Evolutionary conservation across 1,140 invertebrate species (phyloP).

Genomic region (Lordiphosa collinella): DNA sequence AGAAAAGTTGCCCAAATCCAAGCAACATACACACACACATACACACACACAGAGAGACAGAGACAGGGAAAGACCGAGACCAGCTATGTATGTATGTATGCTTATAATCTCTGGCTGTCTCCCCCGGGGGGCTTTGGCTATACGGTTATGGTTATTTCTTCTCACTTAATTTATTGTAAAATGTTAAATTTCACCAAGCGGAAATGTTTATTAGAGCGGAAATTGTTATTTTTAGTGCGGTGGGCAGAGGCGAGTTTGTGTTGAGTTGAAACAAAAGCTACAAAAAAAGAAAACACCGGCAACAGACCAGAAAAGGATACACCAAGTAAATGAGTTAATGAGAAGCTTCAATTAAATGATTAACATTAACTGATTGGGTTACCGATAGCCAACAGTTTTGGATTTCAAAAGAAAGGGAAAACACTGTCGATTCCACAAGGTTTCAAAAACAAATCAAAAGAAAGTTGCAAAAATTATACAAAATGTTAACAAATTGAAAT

Average conservation of each 20-base stretch:
- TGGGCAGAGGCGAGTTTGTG: slow-evolving; percentile 45
- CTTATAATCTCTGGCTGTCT: background rate
- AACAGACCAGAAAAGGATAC: slow-evolving; percentile 29
- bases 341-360: slow-evolving; percentile 55
- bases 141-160: slow-evolving; percentile 66
- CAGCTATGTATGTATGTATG: background rate
- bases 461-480: too few species aligned
- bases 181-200: slow-evolving; percentile 78
- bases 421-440: too few species aligned
- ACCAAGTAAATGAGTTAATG: background rate
- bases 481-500: too few species aligned
- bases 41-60: background rate
- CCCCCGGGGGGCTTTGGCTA: slow-evolving; percentile 1
- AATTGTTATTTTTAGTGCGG: slow-evolving; percentile 79
- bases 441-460: too few species aligned
- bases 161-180: slow-evolving; percentile 77
- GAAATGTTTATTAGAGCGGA: slow-evolving; percentile 79
- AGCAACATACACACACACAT: background rate
- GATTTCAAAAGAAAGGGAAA: too few species aligned
- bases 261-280: slow-evolving; percentile 34
- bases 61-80: background rate
- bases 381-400: too few species aligned
- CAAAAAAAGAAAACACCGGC: slow-evolving; percentile 12
- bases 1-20: background rate
- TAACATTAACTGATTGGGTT: slow-evolving; percentile 34